Percentiles rank a stretch among this genome's conserved stretches.
Conservation (phyloP, 2,113 vertebrate species). For the Planiliza haematocheilus region DNA sequence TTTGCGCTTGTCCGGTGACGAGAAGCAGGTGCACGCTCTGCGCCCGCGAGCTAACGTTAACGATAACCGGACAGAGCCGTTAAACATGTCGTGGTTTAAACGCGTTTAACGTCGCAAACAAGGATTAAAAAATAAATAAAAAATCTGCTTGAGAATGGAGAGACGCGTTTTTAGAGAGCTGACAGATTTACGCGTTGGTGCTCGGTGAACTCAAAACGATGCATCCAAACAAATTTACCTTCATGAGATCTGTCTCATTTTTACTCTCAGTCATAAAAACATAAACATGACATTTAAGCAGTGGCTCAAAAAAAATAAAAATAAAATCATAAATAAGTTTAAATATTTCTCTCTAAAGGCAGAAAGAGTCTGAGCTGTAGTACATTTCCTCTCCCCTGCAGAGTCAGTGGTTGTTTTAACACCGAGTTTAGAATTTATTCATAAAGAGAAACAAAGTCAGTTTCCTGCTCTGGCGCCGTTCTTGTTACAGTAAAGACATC, state of each 20-base stretch:
- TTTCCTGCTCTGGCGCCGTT: not conserved
- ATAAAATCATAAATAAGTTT: too few relatives aligned
- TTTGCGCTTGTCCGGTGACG: slow-evolving; percentile 37
- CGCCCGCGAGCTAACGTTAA: too few relatives aligned
- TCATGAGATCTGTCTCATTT: not conserved
- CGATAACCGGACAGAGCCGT: not conserved
- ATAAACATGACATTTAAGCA: not conserved
- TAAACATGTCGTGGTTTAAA: too few relatives aligned
- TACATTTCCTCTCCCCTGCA: not conserved
- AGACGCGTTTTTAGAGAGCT: slow-evolving; percentile 5
- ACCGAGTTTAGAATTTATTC: slow-evolving; percentile 9
- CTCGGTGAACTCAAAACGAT: not conserved
- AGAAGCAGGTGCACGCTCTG: slow-evolving; percentile 41
- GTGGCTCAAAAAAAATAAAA: not conserved
- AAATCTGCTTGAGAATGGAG: not conserved
- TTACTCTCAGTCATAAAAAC: not conserved
- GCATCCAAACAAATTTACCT: not conserved
- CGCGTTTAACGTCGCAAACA: too few relatives aligned
- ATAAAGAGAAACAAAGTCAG: slow-evolving; percentile 9
- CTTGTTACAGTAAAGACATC: not conserved
- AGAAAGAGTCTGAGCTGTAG: not conserved
- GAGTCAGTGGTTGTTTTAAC: not conserved
- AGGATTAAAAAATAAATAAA: too few relatives aligned
- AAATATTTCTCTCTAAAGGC: not conserved
- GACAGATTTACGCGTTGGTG: slow-evolving; percentile 33